phyloP scores from a whole-genome alignment of 2,797 vertebrate genomes.

The Rhinatrema bivittatum region DNA sequence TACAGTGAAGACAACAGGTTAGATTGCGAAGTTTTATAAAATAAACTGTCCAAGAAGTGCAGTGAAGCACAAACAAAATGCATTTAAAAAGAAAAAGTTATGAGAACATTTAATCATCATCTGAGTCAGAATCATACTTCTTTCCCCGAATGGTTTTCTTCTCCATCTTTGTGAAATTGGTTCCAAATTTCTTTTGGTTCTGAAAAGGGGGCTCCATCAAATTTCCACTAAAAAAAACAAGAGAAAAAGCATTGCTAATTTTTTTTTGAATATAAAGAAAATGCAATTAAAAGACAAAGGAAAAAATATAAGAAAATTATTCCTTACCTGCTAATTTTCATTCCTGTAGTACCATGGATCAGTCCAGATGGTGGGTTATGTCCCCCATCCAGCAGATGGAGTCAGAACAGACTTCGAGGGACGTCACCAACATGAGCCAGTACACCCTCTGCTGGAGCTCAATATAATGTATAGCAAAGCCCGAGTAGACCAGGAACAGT shows the following conservation, averaged over 20 bases:
- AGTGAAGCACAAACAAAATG: constrained; percentile 49
- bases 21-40: too few species aligned
- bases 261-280: constrained; percentile 18
- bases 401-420: too few species aligned
- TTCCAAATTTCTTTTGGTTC: constrained; percentile 65
- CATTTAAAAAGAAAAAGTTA: constrained; percentile 42
- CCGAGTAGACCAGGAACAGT: too few species aligned
- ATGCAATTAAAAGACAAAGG: not conserved
- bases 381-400: too few species aligned
- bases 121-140: constrained; percentile 85
- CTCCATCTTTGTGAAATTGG: constrained; percentile 86
- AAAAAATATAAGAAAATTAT: too few species aligned
- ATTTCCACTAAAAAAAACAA: constrained; percentile 69
- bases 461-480: too few species aligned
- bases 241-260: not conserved
- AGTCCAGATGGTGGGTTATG: too few species aligned
- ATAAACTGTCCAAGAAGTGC: constrained; percentile 52
- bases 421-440: too few species aligned
- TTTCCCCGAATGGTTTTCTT: constrained; percentile 91
- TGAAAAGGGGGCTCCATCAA: constrained; percentile 81
- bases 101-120: constrained; percentile 69
- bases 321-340: too few species aligned
- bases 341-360: too few species aligned
- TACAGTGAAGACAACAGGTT: constrained; percentile 37
- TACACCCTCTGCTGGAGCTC: too few species aligned